Percentiles rank a stretch among this genome's conserved stretches.
phyloP scores from a whole-genome alignment of 2,113 vertebrate species.

The Hassar affinis region DNA sequence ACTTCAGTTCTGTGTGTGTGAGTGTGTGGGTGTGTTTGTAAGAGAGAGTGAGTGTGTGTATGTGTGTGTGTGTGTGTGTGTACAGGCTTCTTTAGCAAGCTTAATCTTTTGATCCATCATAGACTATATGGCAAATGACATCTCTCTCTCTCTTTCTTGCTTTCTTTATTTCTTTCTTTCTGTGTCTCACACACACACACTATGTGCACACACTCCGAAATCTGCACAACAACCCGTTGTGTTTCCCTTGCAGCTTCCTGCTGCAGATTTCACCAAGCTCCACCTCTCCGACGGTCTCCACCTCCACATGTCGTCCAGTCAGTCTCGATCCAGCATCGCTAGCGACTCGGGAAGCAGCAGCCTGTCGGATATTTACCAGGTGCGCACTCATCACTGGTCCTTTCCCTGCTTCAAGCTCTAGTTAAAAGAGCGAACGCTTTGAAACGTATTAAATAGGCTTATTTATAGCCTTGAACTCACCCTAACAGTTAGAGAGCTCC shows the following conservation, averaged over 20 bases:
- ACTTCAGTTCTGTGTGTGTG: neutral
- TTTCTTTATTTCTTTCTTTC: no score
- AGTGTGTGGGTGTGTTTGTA: no score
- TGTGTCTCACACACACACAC: neutral
- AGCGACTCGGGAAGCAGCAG: slow-evolving; percentile 99
- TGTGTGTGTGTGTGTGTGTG: neutral
- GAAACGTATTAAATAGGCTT: no score
- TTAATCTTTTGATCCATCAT: slow-evolving; percentile 36
- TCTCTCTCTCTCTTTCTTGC: neutral
- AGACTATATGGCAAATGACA: slow-evolving; percentile 10
- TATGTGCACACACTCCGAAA: neutral
- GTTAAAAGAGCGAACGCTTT: no score
- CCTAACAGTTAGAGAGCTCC: no score
- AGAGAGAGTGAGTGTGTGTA: no score
- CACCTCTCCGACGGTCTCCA: slow-evolving; percentile 97
- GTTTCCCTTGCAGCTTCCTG: slow-evolving; percentile 78
- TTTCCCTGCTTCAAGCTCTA: no score
- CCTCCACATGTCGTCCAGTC: slow-evolving; percentile 96
- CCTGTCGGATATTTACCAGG: slow-evolving; percentile 99
- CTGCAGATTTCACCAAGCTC: slow-evolving; percentile 97
- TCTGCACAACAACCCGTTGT: neutral
- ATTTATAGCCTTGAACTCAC: no score
- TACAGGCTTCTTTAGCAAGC: neutral
- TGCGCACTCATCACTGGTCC: slow-evolving; percentile 74
- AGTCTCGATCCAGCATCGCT: slow-evolving; percentile 99